These are phyloP conservation scores for Choloepus didactylus DNA, from an alignment of 2,797 vertebrate species.

Conservation along the genomic window DNA sequence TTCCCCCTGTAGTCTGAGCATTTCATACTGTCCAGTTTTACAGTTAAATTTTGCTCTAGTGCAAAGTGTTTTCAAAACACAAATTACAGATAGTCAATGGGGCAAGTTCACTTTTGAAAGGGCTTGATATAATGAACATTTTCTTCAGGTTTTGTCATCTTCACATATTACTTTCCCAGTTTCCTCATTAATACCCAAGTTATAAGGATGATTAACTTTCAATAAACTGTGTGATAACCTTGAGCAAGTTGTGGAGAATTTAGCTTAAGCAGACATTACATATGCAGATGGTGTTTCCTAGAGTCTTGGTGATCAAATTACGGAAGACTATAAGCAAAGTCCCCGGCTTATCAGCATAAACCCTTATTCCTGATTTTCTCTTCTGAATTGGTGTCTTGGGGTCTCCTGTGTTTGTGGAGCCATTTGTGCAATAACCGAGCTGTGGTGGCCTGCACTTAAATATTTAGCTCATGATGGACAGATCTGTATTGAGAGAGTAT, in stretches of 20 bases:
- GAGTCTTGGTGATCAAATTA: slow-evolving; percentile 33
- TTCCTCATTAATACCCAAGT: slow-evolving; percentile 59
- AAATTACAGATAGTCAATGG: slow-evolving; percentile 33
- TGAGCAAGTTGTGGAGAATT: slow-evolving; percentile 60
- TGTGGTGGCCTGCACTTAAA: not conserved
- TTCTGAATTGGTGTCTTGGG: slow-evolving; percentile 53
- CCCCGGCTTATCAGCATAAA: slow-evolving; percentile 32
- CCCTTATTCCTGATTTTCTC: slow-evolving; percentile 35
- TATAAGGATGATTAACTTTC: slow-evolving; percentile 53
- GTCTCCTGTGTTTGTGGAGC: not conserved
- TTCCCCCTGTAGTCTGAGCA: slow-evolving; percentile 11
- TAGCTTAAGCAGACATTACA: slow-evolving; percentile 32
- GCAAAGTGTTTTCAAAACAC: slow-evolving; percentile 39
- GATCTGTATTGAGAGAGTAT: not conserved
- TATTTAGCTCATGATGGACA: not conserved
- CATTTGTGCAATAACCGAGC: not conserved
- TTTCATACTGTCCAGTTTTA: not conserved
- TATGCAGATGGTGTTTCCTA: slow-evolving; percentile 23
- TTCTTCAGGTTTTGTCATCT: slow-evolving; percentile 53
- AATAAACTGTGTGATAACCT: slow-evolving; percentile 48
- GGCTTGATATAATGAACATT: slow-evolving; percentile 36
- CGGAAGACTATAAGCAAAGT: slow-evolving; percentile 23
- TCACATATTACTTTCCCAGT: slow-evolving; percentile 34
- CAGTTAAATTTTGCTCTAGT: slow-evolving; percentile 23
- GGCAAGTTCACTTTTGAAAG: slow-evolving; percentile 55